phyloP scores from a whole-genome alignment of 2,797 vertebrate species.

The Karalla daura region DNA sequence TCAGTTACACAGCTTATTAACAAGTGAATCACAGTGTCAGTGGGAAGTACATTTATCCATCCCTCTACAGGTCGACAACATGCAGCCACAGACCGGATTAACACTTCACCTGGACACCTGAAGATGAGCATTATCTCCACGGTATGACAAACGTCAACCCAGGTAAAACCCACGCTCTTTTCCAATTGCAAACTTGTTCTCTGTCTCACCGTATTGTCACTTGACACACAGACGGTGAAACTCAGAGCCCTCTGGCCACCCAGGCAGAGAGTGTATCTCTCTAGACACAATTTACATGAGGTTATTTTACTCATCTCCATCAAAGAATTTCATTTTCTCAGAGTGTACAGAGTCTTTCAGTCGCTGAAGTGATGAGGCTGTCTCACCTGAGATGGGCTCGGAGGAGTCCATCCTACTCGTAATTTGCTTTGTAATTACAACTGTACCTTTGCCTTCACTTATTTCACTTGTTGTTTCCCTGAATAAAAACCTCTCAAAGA shows the following conservation, averaged over 20 bases:
- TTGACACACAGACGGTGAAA: not conserved
- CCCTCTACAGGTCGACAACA: conserved; percentile 40
- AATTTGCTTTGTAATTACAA: conserved; percentile 78
- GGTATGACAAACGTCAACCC: conserved; percentile 14
- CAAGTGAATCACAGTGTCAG: conserved; percentile 31
- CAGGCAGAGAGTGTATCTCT: not conserved
- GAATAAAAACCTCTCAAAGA: conserved; percentile 70
- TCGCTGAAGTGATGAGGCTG: conserved; percentile 78
- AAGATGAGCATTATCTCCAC: not conserved
- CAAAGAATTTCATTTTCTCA: conserved; percentile 86
- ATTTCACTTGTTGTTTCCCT: conserved; percentile 69
- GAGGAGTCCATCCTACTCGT: conserved; percentile 65
- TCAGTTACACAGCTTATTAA: conserved; percentile 43
- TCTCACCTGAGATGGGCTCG: conserved; percentile 74
- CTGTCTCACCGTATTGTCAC: not conserved
- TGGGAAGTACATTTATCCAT: conserved; percentile 10
- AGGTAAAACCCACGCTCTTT: not conserved
- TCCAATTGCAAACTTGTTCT: conserved; percentile 8
- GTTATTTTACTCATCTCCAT: conserved; percentile 62
- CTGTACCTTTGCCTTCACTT: conserved; percentile 74
- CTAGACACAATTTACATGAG: not conserved
- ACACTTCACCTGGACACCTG: conserved; percentile 1
- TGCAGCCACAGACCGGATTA: conserved; percentile 38
- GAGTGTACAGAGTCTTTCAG: conserved; percentile 81
- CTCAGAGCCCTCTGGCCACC: not conserved